Base-by-base conservation (phyloP, 2,113 vertebrate genomes). In the Pteruthius melanotis region DNA sequence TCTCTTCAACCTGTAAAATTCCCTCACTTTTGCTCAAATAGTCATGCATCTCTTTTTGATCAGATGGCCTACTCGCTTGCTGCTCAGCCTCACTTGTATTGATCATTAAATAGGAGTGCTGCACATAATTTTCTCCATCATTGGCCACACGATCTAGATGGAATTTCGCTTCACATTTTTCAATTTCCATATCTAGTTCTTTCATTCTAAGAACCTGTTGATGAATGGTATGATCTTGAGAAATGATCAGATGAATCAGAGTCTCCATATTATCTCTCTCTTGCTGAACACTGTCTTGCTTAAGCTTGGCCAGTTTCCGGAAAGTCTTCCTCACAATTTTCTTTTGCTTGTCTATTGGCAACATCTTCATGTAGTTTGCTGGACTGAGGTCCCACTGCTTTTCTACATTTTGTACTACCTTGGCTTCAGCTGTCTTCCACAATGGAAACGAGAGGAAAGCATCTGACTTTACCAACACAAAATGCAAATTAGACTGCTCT, bases 301-400 rank as follows among this genome's bases (percentile, higher is more conserved):
- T 99, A 65, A 99, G 98, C 94, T 99, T 99, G 72, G 99, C 99
- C 84, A 99, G 96, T 93, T 99, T 99, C 80, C 98, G 95, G 94
- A 99, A 99, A 33, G 99, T 99, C 88, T 99, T 99, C 93, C 98
- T 98, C 57, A 99, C 99, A 74, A 99, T 98, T 77, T 98, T 98
- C 71, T 99, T 99, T 74, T 99, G 99, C 71, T 98, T 99, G 78
- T 99, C 99, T 23, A 94, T 97, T 35, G 99, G 98, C 81, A 99
- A 91, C 24, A 98, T 97, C 97, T 99, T 98, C 95, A 98, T 97
- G 88, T 98, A 98, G 90, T 98, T 98, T 18, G 95, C 93, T 10
- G 98, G 98, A 80, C 98, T 97, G 28, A 98, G 97, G 10, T 99
- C 99, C 97, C 97, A 98, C 45, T 98, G 97, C 61, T 98, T 99